Evolutionary conservation across 53 echinoderm and acorn worm genomes (phyloP).

Genomic region (Paracentrotus lividus): DNA sequence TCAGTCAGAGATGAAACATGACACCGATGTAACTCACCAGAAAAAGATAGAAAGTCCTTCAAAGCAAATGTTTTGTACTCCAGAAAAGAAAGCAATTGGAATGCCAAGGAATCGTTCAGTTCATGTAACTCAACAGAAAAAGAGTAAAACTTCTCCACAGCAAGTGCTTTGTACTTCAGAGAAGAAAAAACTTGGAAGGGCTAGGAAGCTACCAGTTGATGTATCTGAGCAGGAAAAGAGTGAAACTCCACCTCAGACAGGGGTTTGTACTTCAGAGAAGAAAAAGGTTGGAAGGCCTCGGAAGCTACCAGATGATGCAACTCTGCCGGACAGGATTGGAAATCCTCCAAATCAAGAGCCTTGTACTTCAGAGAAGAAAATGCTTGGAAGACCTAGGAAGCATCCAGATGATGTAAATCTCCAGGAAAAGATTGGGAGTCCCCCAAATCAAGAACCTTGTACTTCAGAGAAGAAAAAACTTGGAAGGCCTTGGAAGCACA

Average conservation of each 20-base stretch:
- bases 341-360: not conserved
- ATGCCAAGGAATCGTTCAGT: not conserved
- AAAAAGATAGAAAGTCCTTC: not conserved
- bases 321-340: not conserved
- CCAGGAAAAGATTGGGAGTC: not conserved
- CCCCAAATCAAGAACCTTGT: not conserved
- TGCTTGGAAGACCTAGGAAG: not conserved
- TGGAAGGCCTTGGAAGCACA: not conserved
- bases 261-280: not conserved
- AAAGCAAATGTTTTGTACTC: not conserved
- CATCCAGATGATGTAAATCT: not conserved
- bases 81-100: not conserved
- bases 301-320: not conserved
- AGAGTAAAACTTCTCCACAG: not conserved
- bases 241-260: not conserved
- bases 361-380: not conserved
- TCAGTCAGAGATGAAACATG: not conserved
- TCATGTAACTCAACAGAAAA: not conserved
- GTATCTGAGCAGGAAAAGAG: not conserved
- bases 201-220: no score
- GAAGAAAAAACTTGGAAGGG: not conserved
- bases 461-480: not conserved
- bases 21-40: not conserved
- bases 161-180: not conserved
- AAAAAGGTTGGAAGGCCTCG: not conserved